Base-by-base conservation (phyloP, 2,113 vertebrate genomes). In the Crocuta crocuta region DNA sequence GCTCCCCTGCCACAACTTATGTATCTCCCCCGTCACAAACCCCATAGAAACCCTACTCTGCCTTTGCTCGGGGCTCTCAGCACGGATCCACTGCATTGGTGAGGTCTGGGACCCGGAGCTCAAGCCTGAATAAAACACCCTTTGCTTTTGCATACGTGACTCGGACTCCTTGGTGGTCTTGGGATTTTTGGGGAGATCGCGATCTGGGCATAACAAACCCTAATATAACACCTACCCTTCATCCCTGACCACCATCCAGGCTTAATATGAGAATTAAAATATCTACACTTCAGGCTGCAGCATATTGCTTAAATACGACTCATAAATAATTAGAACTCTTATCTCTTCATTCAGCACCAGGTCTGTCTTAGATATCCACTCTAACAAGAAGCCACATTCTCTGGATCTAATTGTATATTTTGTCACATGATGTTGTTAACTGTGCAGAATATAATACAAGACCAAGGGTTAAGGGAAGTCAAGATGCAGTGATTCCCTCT, bases 221-320 rank as follows among this genome's bases (percentile, higher is more conserved):
- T 61, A 26, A 43, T 13, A 76, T 61, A 48, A 39, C 12, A 23
- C 10, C 33, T 35, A 45, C 6, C 19, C 55, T 63, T 68, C 3
- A 50, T 0, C 0, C 2, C 2, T n/a, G 15, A 7, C 63, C 21
- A 74, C 4, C 13, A 63, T 53, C 28, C 9, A 79, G 23, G 2
- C 13, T 66, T 71, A 19, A 13, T 50, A 16, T 1, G 24, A 74
- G 23, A 71, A 26, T 33, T 43, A 33, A 80, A 95, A 24, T 33
- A 74, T 21, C 33, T 35, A 1, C 6, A 58, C 9, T 31, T 19
- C 61, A 58, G 31, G 8, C 1, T 15, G 0, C 1, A 68, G 4
- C 8, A 17, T 33, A 76, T 48, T 15, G 5, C 4, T 95, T 83
- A 92, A 55, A 43, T 74, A 10, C 21, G 45, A 9, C 12, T 58